Evolutionary conservation across 2,797 vertebrate genomes (phyloP), one percentile per base, ranked within the genome.

Genomic region (Florisuga fusca): DNA sequence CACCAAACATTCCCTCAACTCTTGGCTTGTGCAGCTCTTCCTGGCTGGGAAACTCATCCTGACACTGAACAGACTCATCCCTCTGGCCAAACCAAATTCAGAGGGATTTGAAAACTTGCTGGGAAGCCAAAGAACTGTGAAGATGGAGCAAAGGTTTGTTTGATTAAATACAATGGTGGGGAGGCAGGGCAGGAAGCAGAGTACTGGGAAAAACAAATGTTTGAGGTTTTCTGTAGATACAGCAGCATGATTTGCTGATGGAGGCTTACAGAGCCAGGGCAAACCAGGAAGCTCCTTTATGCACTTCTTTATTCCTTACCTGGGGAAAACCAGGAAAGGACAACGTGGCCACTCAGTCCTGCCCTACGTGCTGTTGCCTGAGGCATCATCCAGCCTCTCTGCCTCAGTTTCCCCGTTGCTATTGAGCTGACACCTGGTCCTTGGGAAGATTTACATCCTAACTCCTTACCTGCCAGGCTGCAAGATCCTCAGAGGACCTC

Each of bases 121-220:
- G 79, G 76, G 82, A 16, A 88, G 95, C 76, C 94, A 95, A 95
- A 84, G 92, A 90, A 73, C 73, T 75, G 74, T 26, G 72, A 84
- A 58, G 87, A 81, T 17, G 64, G 79, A 96, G 79, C 87, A 92
- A 92, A 96, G 94, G 93, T 94, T 91, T 87, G 84, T 92, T 94
- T 90, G 80, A 71, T 61, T 84, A 89, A 89, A 79, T 34, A 71
- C 38, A 73, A 48, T 3, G n/a, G 75, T 6, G 1, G 43, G 78
- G 86, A 87, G 93, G 94, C 86, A 75, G 84, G 51, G 82, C 82
- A 89, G 93, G 89, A 94, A 83, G 73, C 0, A 0, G 55, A 63
- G 76, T 62, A 36, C 31, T 63, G 76, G 58, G 87, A 62, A 91
- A 86, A 95, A 55, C 66, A 94, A 95, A 92, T 73, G 79, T 83